phyloP scores from a whole-genome alignment of 2,113 vertebrate species.

The Callipepla squamata region DNA sequence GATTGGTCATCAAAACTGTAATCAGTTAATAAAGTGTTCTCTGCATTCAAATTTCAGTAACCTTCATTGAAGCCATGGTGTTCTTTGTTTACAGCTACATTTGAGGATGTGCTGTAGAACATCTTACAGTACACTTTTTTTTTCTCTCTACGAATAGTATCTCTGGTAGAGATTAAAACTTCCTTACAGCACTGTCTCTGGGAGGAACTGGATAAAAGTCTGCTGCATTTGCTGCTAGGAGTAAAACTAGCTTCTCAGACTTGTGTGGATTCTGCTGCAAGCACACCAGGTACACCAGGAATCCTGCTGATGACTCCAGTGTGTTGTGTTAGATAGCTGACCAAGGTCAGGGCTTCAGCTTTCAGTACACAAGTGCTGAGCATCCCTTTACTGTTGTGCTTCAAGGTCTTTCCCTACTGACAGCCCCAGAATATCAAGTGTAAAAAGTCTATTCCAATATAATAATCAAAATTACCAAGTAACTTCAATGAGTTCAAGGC shows the following conservation, averaged over 20 bases:
- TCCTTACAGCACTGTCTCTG: not conserved
- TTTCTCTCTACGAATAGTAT: not conserved
- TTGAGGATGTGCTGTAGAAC: not conserved
- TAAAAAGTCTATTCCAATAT: not conserved
- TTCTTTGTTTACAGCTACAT: slow-evolving; percentile 17
- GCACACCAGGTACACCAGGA: not conserved
- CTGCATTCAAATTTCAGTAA: slow-evolving; percentile 78
- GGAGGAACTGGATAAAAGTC: not conserved
- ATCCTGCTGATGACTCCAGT: not conserved
- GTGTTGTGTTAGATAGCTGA: not conserved
- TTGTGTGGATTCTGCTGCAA: not conserved
- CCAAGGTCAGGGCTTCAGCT: not conserved
- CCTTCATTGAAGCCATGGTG: slow-evolving; percentile 46
- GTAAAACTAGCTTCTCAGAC: not conserved
- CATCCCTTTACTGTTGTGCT: not conserved
- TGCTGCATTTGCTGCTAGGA: not conserved
- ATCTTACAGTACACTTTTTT: not conserved
- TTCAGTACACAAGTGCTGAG: not conserved
- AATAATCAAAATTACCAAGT: not conserved
- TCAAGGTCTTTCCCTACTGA: not conserved
- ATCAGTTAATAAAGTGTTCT: slow-evolving; percentile 90
- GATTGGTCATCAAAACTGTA: slow-evolving; percentile 81
- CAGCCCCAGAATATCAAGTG: not conserved
- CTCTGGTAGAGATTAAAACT: not conserved
- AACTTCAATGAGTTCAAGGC: not conserved